Evolutionary conservation across 2,797 vertebrate species (phyloP), one percentile per base, ranked within the genome.

Genomic region (Neostethus bicornis): DNA sequence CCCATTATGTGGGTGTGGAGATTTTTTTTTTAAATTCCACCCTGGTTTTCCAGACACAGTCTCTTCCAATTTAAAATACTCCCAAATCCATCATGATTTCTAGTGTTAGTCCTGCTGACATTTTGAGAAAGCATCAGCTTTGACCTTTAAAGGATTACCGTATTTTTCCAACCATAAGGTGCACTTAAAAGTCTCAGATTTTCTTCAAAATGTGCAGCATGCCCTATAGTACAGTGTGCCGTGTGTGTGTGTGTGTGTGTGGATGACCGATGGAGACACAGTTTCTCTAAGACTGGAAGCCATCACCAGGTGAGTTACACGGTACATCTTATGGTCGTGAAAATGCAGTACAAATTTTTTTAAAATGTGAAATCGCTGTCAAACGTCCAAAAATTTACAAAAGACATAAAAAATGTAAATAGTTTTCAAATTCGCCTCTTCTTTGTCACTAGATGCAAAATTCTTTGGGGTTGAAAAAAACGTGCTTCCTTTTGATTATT

Each of bases 101-200:
- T 46, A 50, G 65, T 41, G 34, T 12, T 2, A 3, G 28, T 35
- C n/a, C 43, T 14, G 7, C 13, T 25, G 19, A 35, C 58, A 62
- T 75, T 66, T 77, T 63, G 23, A 53, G 54, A 37, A 43, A 57
- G 10, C 17, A 25, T 19, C n/a, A 31, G 59, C 55, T 77, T 37
- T 70, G 51, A 81, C 53, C 72, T 81, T 79, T 83, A 32, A 44
- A 70, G 60, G 63, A 72, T 41, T 37, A 31, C 52, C n/a, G n/a
- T n/a, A n/a, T n/a, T n/a, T n/a, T n/a, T n/a, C n/a, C n/a, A n/a
- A n/a, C n/a, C n/a, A n/a, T n/a, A n/a, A n/a, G n/a, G n/a, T n/a
- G n/a, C n/a, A n/a, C n/a, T n/a, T n/a, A n/a, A n/a, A n/a, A n/a
- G n/a, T n/a, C n/a, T n/a, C n/a, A n/a, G n/a, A n/a, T n/a, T n/a